Conservation (phyloP, 2,113 vertebrate species). For the Carlito syrichta region DNA sequence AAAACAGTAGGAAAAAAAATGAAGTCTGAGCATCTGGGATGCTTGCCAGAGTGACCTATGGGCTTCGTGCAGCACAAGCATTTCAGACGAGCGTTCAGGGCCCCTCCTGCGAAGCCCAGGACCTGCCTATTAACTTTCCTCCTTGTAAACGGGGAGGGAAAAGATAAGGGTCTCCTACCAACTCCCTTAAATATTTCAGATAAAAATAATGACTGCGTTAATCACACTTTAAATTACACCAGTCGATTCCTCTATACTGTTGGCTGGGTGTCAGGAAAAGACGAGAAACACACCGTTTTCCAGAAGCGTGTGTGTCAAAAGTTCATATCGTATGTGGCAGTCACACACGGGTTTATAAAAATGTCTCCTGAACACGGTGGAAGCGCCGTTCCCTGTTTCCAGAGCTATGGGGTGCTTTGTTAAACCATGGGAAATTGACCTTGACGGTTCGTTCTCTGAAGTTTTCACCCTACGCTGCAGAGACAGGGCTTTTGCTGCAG, state of each 20-base stretch:
- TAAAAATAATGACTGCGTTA: slow-evolving; percentile 61
- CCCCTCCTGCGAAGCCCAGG: slow-evolving; percentile 59
- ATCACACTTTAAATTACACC: slow-evolving; percentile 48
- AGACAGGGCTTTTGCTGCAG: accelerated
- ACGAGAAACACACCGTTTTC: background rate
- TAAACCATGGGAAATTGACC: background rate
- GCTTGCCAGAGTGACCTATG: slow-evolving; percentile 64
- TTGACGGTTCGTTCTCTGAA: background rate
- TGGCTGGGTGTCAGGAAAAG: slow-evolving; percentile 1
- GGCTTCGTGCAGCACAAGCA: slow-evolving; percentile 51
- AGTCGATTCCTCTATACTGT: background rate
- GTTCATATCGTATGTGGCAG: background rate
- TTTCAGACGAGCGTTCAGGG: slow-evolving; percentile 36
- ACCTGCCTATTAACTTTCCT: slow-evolving; percentile 21
- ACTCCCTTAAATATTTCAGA: slow-evolving; percentile 72
- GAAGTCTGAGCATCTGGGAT: slow-evolving; percentile 65
- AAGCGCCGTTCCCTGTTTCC: background rate
- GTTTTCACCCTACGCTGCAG: accelerated
- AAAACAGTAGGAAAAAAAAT: slow-evolving; percentile 63
- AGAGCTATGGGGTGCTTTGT: background rate
- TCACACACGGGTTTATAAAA: background rate
- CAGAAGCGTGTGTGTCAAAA: background rate
- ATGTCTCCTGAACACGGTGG: background rate
- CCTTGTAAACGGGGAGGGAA: background rate
- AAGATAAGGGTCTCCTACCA: slow-evolving; percentile 35